Evolutionary conservation across 1,140 invertebrate species (phyloP), one percentile per base, ranked within the genome.

Genomic region (Magallana gigas): DNA sequence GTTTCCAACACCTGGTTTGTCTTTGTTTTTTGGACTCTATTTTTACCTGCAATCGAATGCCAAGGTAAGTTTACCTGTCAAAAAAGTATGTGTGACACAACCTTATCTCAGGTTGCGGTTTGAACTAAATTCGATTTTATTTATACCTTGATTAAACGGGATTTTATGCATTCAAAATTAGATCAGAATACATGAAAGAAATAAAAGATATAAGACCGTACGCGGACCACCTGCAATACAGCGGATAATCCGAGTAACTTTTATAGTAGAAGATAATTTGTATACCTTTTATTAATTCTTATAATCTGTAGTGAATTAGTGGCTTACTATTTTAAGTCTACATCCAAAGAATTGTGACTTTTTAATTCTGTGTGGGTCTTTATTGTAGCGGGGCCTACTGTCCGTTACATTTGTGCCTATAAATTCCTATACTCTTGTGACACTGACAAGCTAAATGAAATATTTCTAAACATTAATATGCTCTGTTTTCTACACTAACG

Each of bases 71-170:
- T 23, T 76, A 76, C 23, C 68, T 76, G 68, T 76, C 68, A 23
- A 23, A 76, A 48, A 76, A 76, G 18, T 36, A 29, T 29, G 23
- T 23, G 68, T 76, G 68, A 76, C 23, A 76, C 68, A 76, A 76
- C 23, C 68, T 76, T 76, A 76, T 76, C 68, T 76, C 8, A 36
- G 68, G 23, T 76, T 36, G 68, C 68, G 68, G 68, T 76, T 76
- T 76, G 68, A 76, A 76, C 68, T 76, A 29, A 76, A 76, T 76
- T 76, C 68, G 68, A 76, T 76, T 76, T 76, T 36, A 76, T 76
- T 12, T 76, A 29, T 76, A 76, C 68, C 68, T 76, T 76, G 68
- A 76, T 76, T 76, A 76, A 11, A 29, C 68, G 8, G 23, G 68
- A 76, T 76, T 76, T 76, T 29, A 29, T 76, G 18, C 36, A 29